Evolutionary conservation across 2,113 vertebrate genomes (phyloP), one percentile per base, ranked within the genome.

Genomic region (Syrmaticus mikado): DNA sequence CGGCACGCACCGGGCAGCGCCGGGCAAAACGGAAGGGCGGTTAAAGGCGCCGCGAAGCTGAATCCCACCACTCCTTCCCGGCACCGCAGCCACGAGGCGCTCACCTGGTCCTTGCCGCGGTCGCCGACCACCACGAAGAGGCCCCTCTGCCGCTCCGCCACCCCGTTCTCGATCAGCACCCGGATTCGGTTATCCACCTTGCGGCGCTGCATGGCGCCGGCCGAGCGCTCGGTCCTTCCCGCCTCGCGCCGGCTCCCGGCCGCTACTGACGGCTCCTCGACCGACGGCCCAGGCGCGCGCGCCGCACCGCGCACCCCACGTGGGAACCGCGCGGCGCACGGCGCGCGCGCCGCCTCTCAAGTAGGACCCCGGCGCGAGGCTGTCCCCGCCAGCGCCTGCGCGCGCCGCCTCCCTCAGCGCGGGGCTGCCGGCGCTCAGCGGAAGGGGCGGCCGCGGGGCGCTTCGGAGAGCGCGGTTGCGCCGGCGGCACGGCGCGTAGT

Each of bases 161-260:
- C 98, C 21, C 99, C 99, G 94, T 99, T 99, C 97, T 99, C 99
- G n/a, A 99, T 99, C 89, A 99, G 98, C 32, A 99, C 98, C 14
- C 99, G 98, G 79, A 99, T 98, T 41, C 99, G 98, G 95, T 99
- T 99, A 89, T 99, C 99, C 13, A 99, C 97, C 94, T 99, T 99
- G 91, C 99, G 99, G 74, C 99, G 98, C 90, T 99, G 97, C 91
- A 99, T 99, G 72, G 96, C 60, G 41, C 71, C 79, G 50, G 13
- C 25, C 13, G 75, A 27, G 11, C 9, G 40, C 34, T 6, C 2
- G 66, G 41, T 2, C 48, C 24, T 18, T 11, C 25, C n/a, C 36
- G 11, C 22, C 46, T 16, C 24, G 24, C 27, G 25, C 21, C 45
- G 25, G 19, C 11, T 58, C n/a, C n/a, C n/a, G n/a, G n/a, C n/a